Percentiles rank a stretch among this genome's conserved stretches.
phyloP scores from a whole-genome alignment of 2,888 invertebrate genomes.

The Drosophila robusta region DNA sequence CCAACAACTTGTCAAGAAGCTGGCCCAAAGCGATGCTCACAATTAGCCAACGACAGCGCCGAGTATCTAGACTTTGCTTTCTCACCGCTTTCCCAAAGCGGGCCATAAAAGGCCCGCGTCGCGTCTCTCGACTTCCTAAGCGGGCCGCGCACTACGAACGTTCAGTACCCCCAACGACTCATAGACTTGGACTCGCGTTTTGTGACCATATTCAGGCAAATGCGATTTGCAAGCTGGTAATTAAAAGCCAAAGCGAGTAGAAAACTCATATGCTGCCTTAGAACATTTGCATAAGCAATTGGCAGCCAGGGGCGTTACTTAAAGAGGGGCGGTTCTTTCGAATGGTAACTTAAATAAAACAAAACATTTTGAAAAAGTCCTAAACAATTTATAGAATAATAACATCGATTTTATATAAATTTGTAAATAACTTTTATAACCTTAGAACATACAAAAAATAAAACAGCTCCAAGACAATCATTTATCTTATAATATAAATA shows the following conservation, averaged over 20 bases:
- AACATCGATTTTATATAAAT: background rate
- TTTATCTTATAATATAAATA: too few species aligned
- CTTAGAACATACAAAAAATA: too few species aligned
- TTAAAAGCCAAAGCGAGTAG: constrained; percentile 69
- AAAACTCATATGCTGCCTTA: constrained; percentile 49
- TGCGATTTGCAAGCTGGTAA: constrained; percentile 72
- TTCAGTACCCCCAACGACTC: constrained; percentile 32
- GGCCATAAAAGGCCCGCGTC: constrained; percentile 65
- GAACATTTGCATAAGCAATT: constrained; percentile 75
- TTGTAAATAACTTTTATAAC: too few species aligned
- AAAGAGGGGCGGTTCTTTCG: background rate
- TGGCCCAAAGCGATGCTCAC: constrained; percentile 74
- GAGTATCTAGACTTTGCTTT: constrained; percentile 54
- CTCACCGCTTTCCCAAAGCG: constrained; percentile 72
- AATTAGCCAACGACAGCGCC: constrained; percentile 59
- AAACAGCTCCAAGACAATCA: too few species aligned
- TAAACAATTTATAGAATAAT: too few species aligned
- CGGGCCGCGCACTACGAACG: constrained; percentile 40
- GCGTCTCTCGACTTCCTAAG: constrained; percentile 65
- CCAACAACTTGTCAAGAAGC: constrained; percentile 63
- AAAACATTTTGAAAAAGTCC: too few species aligned
- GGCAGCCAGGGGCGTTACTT: constrained; percentile 20
- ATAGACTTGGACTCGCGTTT: constrained; percentile 53
- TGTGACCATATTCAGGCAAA: constrained; percentile 75
- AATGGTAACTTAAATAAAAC: background rate